A percentile compares a stretch with the other conserved stretches of the same genome.
Conservation (phyloP, 2,888 invertebrate species). For the Quadroppia sp. region DNA sequence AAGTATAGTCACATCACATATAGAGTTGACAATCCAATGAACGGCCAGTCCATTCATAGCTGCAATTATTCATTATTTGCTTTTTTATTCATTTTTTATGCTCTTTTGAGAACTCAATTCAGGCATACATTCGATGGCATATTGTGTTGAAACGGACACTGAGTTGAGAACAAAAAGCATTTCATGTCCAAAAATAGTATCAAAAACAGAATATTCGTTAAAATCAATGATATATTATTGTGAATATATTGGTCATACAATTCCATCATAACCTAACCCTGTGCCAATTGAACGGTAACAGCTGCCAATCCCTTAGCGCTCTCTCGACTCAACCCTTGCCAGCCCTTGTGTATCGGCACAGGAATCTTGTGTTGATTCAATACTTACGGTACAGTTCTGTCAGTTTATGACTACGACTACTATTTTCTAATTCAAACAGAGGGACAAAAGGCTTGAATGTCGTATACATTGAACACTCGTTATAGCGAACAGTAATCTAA, state of each 20-base stretch:
- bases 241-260: conserved; percentile 15
- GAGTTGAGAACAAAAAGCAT: not conserved
- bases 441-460: not conserved
- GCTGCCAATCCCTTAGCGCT: conserved; percentile 13
- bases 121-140: not conserved
- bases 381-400: conserved; percentile 12
- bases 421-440: conserved; percentile 16
- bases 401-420: not conserved
- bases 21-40: too few relatives aligned
- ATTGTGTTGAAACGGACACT: not conserved
- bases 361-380: conserved; percentile 15
- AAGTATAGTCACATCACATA: too few relatives aligned
- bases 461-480: not conserved
- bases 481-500: not conserved
- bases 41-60: not conserved
- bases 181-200: conserved; percentile 25
- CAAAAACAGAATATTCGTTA: not conserved
- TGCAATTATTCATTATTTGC: not conserved
- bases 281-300: conserved; percentile 28
- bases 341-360: not conserved
- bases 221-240: conserved; percentile 19
- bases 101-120: conserved; percentile 22
- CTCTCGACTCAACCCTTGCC: not conserved
- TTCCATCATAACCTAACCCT: conserved; percentile 5
- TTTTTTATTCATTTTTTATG: not conserved